Conservation (phyloP, 1,140 invertebrate species). For the Drosophila lowei region DNA sequence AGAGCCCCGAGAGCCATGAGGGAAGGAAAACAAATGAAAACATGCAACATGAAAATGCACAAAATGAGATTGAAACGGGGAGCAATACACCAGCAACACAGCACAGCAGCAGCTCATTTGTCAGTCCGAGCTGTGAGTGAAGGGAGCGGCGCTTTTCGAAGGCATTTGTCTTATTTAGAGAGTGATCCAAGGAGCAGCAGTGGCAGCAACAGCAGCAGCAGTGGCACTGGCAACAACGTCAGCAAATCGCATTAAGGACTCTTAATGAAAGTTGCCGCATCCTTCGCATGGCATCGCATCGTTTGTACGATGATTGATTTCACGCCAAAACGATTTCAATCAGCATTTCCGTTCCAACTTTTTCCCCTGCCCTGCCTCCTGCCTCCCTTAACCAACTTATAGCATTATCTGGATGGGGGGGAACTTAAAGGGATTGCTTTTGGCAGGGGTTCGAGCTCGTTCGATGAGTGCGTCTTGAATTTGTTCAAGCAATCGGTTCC, state of each 20-base stretch:
- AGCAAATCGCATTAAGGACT: conserved; percentile 82
- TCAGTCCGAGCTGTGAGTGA: conserved; percentile 15
- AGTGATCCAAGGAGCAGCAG: conserved; percentile 28
- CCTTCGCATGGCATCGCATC: conserved; percentile 66
- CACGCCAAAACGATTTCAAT: conserved; percentile 82
- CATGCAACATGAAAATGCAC: conserved; percentile 64
- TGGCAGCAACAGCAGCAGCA: conserved; percentile 14
- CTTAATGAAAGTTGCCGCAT: conserved; percentile 80
- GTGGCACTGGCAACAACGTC: conserved; percentile 65
- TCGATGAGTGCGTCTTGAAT: conserved; percentile 32
- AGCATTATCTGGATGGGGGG: conserved; percentile 55
- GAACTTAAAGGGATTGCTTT: conserved; percentile 24
- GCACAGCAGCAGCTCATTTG: conserved; percentile 45
- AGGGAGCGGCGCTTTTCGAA: conserved; percentile 15
- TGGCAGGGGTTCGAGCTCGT: conserved; percentile 2
- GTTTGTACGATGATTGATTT: conserved; percentile 80
- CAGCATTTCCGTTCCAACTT: conserved; percentile 74
- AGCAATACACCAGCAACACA: not conserved
- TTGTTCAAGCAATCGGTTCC: conserved; percentile 20
- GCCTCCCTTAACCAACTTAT: conserved; percentile 42
- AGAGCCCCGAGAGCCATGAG: conserved; percentile 2
- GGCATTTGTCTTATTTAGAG: conserved; percentile 70
- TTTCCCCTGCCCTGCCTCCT: conserved; percentile 5
- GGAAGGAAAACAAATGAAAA: conserved; percentile 18
- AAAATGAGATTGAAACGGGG: conserved; percentile 50